Evolutionary conservation across 2,888 invertebrate species (phyloP).

Genomic region (Julus scandinavius): DNA sequence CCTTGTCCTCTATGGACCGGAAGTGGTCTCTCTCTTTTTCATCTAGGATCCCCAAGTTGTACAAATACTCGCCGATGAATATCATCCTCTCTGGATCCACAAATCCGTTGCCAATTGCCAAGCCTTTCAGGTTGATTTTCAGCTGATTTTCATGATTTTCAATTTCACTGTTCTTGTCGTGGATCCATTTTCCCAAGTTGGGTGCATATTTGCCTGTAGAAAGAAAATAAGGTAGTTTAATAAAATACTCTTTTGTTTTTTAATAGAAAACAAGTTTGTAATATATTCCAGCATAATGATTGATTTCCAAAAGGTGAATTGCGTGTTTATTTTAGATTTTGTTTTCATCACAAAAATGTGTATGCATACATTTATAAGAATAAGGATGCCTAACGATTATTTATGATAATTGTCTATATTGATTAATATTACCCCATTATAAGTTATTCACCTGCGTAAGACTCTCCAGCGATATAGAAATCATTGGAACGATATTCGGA

Average conservation of each 20-base stretch:
- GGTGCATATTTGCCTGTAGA: slow-evolving; percentile 49
- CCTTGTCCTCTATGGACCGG: slow-evolving; percentile 58
- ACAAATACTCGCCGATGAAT: slow-evolving; percentile 67
- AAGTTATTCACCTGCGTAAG: slow-evolving; percentile 22
- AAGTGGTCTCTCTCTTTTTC: slow-evolving; percentile 60
- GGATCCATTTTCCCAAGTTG: slow-evolving; percentile 73
- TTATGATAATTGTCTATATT: too few relatives aligned
- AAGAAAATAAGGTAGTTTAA: not conserved
- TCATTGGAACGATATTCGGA: slow-evolving; percentile 78
- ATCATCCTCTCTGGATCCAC: slow-evolving; percentile 62
- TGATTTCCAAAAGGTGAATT: too few relatives aligned
- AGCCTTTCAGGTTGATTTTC: slow-evolving; percentile 75
- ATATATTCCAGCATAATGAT: too few relatives aligned
- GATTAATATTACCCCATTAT: too few relatives aligned
- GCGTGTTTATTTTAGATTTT: not conserved
- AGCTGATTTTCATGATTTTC: slow-evolving; percentile 64
- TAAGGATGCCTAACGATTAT: too few relatives aligned
- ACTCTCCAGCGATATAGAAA: slow-evolving; percentile 90
- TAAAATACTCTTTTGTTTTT: too few relatives aligned
- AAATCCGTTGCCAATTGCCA: slow-evolving; percentile 62
- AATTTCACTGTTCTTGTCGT: slow-evolving; percentile 71
- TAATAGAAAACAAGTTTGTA: too few relatives aligned
- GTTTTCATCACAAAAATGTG: not conserved
- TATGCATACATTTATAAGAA: too few relatives aligned
- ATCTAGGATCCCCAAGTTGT: slow-evolving; percentile 63